Base-by-base conservation (phyloP, 2,888 invertebrate genomes). In the Scelioninae gen. 1 region DNA sequence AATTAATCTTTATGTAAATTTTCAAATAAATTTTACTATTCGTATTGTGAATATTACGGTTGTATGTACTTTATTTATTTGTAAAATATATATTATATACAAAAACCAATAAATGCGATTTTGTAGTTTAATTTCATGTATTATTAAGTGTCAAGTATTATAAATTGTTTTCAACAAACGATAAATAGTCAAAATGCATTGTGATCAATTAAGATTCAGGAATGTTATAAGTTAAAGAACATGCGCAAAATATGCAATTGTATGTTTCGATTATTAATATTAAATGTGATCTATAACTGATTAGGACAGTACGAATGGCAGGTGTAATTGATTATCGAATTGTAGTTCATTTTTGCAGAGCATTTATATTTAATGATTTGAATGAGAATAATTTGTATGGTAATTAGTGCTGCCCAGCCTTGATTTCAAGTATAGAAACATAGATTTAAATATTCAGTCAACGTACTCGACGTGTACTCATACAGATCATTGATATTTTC, bases 121-220 rank as follows among this genome's bases (percentile, higher is more conserved):
- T 65, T n/a, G 38, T 62, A 65, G 56, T 60, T 60, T 51, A 29
- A 51, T 58, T 40, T 51, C 16, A n/a, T 60, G 32, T 49, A 47
- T 51, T 66, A 43, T 29, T 38, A 13, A n/a, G 31, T n/a, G n/a
- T n/a, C n/a, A n/a, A n/a, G n/a, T n/a, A 34, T 65, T 56, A 40
- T 34, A n/a, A n/a, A n/a, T n/a, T n/a, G 56, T 6, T 56, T 23
- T 62, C 15, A 49, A 49, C 15, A 32, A 63, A 68, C 23, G 32
- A 38, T 55, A 55, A 65, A 78, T 78, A 71, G 78, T 71, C 78
- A 71, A 78, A 71, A 78, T 78, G 51, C 77, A 77, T 69, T 69
- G 69, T 78, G 78, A 78, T 78, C 78, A 78, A 78, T 71, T 71
- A 65, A 45, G 15, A 51, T 56, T 71, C 65, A 65, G 65, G 71